Conservation (phyloP, 2,797 vertebrate species). For the Chrysocyon brachyurus region DNA sequence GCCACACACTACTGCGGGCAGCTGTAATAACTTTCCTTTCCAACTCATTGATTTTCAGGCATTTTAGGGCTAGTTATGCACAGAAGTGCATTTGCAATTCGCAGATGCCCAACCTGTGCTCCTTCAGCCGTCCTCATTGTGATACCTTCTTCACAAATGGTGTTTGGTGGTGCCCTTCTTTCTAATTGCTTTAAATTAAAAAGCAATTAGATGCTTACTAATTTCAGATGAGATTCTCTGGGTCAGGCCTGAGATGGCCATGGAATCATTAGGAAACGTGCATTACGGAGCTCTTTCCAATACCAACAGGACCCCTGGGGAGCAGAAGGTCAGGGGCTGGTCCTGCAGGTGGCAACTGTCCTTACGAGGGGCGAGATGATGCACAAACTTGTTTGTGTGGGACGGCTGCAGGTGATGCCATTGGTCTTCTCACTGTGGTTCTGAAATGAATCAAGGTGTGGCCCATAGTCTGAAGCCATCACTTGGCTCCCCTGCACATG, state of each 20-base stretch:
- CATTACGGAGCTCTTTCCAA: conserved; percentile 41
- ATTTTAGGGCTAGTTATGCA: not conserved
- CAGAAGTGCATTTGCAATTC: conserved; percentile 48
- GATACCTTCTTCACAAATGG: conserved; percentile 78
- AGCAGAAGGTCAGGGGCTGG: conserved; percentile 77
- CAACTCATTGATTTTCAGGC: conserved; percentile 7
- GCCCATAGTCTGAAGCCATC: no score
- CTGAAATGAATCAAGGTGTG: not conserved
- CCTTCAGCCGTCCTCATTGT: conserved; percentile 27
- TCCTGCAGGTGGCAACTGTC: conserved; percentile 63
- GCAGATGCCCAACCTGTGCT: not conserved
- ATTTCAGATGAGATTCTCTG: conserved; percentile 82
- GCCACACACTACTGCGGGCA: not conserved
- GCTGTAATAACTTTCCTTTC: not conserved
- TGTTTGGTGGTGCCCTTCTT: conserved; percentile 76
- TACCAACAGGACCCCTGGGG: not conserved
- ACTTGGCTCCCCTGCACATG: fast-evolving
- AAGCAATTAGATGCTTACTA: conserved; percentile 85
- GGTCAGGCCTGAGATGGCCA: conserved; percentile 83
- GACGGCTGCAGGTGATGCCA: not conserved
- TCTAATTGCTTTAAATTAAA: conserved; percentile 87
- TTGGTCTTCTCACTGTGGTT: not conserved
- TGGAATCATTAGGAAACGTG: conserved; percentile 71
- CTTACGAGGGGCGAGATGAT: not conserved
- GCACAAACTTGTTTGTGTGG: fast-evolving